Conservation (phyloP, 2,797 vertebrate genomes). For the Siniperca undulata region DNA sequence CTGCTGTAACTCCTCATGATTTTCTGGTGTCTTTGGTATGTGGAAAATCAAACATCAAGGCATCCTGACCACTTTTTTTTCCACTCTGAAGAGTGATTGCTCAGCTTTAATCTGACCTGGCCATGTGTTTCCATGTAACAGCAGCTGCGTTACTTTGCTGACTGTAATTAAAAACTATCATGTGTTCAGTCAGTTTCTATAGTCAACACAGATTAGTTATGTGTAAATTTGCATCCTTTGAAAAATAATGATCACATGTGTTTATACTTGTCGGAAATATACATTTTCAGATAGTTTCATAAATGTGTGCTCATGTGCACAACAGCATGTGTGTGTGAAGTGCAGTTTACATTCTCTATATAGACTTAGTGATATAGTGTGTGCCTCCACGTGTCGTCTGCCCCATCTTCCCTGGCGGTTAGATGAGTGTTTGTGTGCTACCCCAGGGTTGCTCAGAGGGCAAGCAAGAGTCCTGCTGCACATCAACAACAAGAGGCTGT, state of each 20-base stretch:
- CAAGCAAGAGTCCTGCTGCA: constrained; percentile 75
- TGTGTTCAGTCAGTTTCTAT: constrained; percentile 47
- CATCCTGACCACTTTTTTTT: constrained; percentile 37
- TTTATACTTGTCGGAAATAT: constrained; percentile 10
- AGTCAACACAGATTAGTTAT: constrained; percentile 39
- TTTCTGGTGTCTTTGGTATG: constrained; percentile 35
- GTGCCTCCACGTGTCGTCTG: constrained; percentile 18
- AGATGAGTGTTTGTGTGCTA: constrained; percentile 72
- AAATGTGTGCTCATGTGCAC: background rate
- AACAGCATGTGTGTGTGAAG: background rate
- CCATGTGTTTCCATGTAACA: constrained; percentile 57
- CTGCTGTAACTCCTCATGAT: constrained; percentile 21
- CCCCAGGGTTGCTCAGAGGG: constrained; percentile 78
- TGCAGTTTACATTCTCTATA: background rate
- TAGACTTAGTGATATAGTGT: constrained; percentile 22
- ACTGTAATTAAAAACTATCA: constrained; percentile 56
- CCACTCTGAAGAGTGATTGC: constrained; percentile 37
- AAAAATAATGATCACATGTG: constrained; percentile 9
- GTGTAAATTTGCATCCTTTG: constrained; percentile 36
- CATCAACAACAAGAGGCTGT: constrained; percentile 75
- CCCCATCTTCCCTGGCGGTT: constrained; percentile 47
- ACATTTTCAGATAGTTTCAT: background rate
- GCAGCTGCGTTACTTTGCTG: constrained; percentile 54
- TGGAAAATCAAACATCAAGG: constrained; percentile 56
- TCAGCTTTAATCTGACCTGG: constrained; percentile 59